phyloP scores from a whole-genome alignment of 2,797 vertebrate genomes.

The Gymnodraco acuticeps region DNA sequence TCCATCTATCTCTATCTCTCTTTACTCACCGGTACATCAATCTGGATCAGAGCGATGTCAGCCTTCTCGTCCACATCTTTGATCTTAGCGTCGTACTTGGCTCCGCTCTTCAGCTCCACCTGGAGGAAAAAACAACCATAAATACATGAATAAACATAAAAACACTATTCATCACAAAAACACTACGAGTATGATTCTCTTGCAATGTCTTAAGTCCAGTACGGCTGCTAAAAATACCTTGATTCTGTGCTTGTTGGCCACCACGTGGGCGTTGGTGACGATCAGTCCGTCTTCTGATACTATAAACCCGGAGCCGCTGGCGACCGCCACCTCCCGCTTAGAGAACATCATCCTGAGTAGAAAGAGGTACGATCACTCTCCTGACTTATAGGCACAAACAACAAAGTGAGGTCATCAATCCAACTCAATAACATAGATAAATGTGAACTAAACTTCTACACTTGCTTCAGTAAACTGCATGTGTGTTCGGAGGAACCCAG shows the following conservation, averaged over 20 bases:
- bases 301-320: conserved; percentile 94
- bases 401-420: not conserved
- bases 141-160: not conserved
- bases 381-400: not conserved
- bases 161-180: not conserved
- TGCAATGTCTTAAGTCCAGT: no score
- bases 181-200: not conserved
- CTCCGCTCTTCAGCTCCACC: conserved; percentile 95
- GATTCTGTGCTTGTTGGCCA: conserved; percentile 94
- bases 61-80: conserved; percentile 96
- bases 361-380: not conserved
- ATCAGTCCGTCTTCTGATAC: conserved; percentile 97
- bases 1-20: not conserved
- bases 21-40: conserved; percentile 90
- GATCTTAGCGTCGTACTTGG: conserved; percentile 93
- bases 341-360: conserved; percentile 82
- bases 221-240: conserved; percentile 70
- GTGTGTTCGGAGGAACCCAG: no score
- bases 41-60: conserved; percentile 97
- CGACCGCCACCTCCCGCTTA: conserved; percentile 94
- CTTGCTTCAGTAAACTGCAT: not conserved
- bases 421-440: not conserved
- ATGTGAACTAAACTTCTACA: not conserved
- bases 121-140: conserved; percentile 28
- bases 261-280: conserved; percentile 96